phyloP scores from a whole-genome alignment of 2,113 vertebrate species.

The Psilopogon haemacephalus region DNA sequence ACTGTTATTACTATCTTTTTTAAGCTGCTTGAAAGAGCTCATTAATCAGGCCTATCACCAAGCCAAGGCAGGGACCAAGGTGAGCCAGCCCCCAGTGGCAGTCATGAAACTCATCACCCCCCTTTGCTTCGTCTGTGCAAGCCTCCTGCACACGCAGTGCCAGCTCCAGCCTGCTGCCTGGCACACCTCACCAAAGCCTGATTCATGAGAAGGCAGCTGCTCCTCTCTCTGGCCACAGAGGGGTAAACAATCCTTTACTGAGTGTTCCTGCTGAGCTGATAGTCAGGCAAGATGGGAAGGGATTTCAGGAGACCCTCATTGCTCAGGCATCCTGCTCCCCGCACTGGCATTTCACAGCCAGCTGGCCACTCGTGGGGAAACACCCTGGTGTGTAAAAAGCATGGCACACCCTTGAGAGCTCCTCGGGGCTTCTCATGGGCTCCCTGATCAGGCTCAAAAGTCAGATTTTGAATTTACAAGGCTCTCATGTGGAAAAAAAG shows the following conservation, averaged over 20 bases:
- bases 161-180: not conserved
- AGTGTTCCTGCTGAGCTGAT: rapidly evolving
- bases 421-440: not conserved
- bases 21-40: not conserved
- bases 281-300: not conserved
- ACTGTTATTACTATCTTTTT: not conserved
- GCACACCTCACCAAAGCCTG: rapidly evolving
- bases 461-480: not conserved
- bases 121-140: rapidly evolving
- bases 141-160: not conserved
- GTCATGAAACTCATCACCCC: not conserved
- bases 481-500: not conserved
- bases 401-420: not conserved
- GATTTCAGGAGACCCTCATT: not conserved
- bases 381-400: rapidly evolving
- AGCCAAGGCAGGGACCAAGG: not conserved
- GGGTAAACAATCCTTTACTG: not conserved
- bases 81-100: not conserved
- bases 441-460: not conserved
- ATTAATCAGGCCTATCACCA: rapidly evolving
- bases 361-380: not conserved
- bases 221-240: not conserved
- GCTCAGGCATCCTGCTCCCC: rapidly evolving
- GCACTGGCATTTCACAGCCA: not conserved
- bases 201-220: not conserved